These are phyloP conservation scores for Lontra canadensis DNA, from an alignment of 2,113 vertebrate genomes.

Conservation along the genomic window DNA sequence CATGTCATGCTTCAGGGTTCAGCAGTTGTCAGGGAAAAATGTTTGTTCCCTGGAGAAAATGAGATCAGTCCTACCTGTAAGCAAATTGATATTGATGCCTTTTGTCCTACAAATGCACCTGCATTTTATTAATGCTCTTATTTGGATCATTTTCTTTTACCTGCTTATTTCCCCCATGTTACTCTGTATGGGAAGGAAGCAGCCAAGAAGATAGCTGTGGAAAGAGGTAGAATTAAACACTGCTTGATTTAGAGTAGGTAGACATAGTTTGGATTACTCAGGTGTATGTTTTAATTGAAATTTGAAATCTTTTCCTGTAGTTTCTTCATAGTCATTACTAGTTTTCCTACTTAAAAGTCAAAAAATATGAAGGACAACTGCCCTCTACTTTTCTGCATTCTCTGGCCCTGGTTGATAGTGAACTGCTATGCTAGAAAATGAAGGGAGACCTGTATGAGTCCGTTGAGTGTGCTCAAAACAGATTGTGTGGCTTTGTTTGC, in stretches of 20 bases:
- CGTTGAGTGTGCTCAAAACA: neutral
- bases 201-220: neutral
- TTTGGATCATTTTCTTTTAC: neutral
- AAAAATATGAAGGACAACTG: neutral
- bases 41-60: slow-evolving; percentile 42
- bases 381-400: neutral
- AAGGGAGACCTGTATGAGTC: neutral
- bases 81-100: slow-evolving; percentile 49
- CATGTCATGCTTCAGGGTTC: slow-evolving; percentile 49
- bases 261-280: neutral
- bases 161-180: neutral
- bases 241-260: neutral
- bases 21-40: slow-evolving; percentile 21
- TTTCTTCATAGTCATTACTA: neutral
- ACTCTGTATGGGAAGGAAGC: neutral
- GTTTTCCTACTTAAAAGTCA: neutral
- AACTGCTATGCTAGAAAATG: slow-evolving; percentile 12
- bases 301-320: neutral
- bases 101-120: slow-evolving; percentile 43
- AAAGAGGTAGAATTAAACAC: neutral
- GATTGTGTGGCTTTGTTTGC: neutral
- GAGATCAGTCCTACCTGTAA: slow-evolving; percentile 45
- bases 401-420: neutral
- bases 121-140: slow-evolving; percentile 48
- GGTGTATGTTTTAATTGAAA: neutral